phyloP scores from a whole-genome alignment of 2,888 invertebrate genomes.

The Smittia sp. region DNA sequence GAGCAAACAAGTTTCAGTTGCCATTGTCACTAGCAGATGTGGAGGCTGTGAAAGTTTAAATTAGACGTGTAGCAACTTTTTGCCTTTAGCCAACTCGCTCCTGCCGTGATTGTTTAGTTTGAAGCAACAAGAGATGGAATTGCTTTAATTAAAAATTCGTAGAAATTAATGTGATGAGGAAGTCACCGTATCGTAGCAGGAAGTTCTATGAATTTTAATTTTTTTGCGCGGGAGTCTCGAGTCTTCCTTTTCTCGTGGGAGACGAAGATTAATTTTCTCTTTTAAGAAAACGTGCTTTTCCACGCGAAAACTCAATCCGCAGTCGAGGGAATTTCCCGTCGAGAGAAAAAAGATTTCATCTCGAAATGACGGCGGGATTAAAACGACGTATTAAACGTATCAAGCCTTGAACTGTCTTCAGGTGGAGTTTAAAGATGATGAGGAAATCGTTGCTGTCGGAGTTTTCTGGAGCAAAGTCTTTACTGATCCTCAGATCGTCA shows the following conservation, averaged over 20 bases:
- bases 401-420: background rate
- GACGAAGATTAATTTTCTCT: slow-evolving; percentile 10
- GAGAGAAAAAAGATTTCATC: background rate
- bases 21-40: too few relatives aligned
- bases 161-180: background rate
- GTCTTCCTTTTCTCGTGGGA: background rate
- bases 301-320: background rate
- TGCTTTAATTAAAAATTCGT: slow-evolving; percentile 32
- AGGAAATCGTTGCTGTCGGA: too few relatives aligned
- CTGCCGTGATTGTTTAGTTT: background rate
- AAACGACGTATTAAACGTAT: background rate
- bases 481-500: slow-evolving; percentile 14
- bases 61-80: too few relatives aligned
- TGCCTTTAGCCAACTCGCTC: too few relatives aligned
- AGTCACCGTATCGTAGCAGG: background rate
- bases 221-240: background rate
- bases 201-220: slow-evolving; percentile 38
- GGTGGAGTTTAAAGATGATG: background rate
- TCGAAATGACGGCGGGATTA: background rate
- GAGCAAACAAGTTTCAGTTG: too few relatives aligned
- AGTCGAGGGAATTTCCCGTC: background rate
- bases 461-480: slow-evolving; percentile 15
- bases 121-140: background rate
- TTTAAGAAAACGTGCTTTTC: background rate
- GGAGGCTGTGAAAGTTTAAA: too few relatives aligned